Evolutionary conservation across 53 echinoderm and acorn worm species (phyloP).

Genomic region (Zoroaster sp.): DNA sequence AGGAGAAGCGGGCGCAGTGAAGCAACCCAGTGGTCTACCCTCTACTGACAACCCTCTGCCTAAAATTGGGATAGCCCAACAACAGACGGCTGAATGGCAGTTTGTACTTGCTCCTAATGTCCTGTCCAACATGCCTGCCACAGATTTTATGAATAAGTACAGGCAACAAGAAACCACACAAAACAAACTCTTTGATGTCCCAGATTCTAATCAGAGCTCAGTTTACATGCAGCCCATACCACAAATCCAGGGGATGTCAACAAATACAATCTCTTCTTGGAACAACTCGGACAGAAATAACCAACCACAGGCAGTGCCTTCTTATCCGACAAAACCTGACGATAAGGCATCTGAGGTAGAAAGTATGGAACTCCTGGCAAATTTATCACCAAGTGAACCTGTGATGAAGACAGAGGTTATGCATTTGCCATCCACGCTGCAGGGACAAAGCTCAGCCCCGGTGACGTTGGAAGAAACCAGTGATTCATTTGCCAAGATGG

Average conservation of each 20-base stretch:
- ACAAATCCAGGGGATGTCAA: not conserved
- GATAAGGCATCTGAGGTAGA: not conserved
- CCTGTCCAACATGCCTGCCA: not conserved
- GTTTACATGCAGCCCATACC: not conserved
- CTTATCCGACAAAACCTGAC: no score
- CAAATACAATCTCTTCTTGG: not conserved
- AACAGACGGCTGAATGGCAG: not conserved
- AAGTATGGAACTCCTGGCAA: not conserved
- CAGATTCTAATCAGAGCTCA: not conserved
- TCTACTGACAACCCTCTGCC: not conserved
- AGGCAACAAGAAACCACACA: not conserved
- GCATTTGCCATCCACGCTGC: not conserved
- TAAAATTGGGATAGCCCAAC: not conserved
- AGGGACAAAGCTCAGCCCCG: not conserved
- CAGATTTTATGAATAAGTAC: not conserved
- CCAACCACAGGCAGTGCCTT: not conserved
- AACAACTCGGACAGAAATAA: not conserved
- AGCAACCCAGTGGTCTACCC: not conserved
- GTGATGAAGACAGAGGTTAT: not conserved
- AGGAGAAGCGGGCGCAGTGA: not conserved
- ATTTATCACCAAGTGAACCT: not conserved
- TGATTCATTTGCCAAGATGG: not conserved
- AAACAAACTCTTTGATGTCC: not conserved
- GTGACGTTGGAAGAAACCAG: not conserved
- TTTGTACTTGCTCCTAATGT: not conserved